Percentiles rank a stretch among this genome's conserved stretches.
phyloP scores from a whole-genome alignment of 2,797 vertebrate genomes.

The Micropoecilia bifurca region DNA sequence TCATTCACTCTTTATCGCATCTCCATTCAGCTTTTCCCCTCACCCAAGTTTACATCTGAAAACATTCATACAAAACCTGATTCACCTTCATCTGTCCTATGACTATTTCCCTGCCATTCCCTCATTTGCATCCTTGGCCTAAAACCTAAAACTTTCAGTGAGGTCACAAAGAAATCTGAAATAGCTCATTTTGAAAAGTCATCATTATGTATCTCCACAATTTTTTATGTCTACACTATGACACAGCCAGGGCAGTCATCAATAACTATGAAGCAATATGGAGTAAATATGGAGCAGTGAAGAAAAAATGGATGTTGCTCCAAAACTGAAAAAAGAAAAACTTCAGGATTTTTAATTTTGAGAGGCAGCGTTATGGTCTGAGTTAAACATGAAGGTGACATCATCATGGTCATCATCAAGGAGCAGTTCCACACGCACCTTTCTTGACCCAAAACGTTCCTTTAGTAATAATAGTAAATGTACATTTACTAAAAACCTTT shows the following conservation, averaged over 20 bases:
- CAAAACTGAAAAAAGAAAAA: not conserved
- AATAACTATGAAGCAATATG: not conserved
- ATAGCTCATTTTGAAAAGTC: not conserved
- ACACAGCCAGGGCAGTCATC: not conserved
- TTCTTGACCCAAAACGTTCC: not conserved
- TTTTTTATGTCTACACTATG: not conserved
- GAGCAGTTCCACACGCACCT: not conserved
- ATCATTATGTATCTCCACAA: not conserved
- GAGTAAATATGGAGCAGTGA: not conserved
- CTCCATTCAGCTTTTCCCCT: not conserved
- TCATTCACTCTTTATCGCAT: not conserved
- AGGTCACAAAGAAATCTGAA: not conserved
- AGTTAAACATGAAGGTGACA: not conserved
- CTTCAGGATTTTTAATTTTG: not conserved
- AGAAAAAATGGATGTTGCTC: not conserved
- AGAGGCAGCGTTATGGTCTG: not conserved
- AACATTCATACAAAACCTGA: not conserved
- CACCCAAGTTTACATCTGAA: not conserved
- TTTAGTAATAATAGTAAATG: not conserved
- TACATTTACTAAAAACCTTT: not conserved
- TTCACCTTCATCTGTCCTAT: not conserved
- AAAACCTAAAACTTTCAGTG: not conserved
- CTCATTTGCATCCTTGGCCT: not conserved
- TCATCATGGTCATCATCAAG: not conserved
- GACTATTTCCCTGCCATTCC: not conserved